These are phyloP conservation scores for Penaeus chinensis DNA, from an alignment of 1,140 invertebrate species.

Conservation along the genomic window DNA sequence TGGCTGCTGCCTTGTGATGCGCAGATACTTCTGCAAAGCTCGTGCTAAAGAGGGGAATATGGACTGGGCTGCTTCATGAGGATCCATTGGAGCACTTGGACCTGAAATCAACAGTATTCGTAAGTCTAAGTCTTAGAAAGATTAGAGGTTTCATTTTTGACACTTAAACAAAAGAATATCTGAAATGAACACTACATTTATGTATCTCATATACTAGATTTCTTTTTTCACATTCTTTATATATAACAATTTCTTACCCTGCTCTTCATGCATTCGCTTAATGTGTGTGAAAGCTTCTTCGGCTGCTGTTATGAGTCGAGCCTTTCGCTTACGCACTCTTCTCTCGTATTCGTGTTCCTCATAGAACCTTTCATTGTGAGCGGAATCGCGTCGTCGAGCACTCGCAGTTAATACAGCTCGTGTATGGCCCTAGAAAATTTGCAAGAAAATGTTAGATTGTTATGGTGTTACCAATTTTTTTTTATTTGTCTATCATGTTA, in stretches of 20 bases:
- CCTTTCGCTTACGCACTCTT: slow-evolving; percentile 88
- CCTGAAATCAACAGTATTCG: slow-evolving; percentile 29
- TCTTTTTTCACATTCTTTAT: not conserved
- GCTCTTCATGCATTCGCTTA: slow-evolving; percentile 74
- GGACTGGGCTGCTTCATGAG: slow-evolving; percentile 94
- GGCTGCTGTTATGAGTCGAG: slow-evolving; percentile 88
- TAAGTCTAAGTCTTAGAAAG: too few species aligned
- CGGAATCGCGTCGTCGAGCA: slow-evolving; percentile 79
- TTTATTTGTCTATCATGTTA: not conserved
- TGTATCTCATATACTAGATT: too few species aligned
- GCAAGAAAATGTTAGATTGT: not conserved
- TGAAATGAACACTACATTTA: not conserved
- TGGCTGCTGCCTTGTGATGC: slow-evolving; percentile 94
- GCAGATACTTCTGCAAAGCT: slow-evolving; percentile 94
- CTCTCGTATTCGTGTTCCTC: slow-evolving; percentile 97
- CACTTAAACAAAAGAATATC: slow-evolving; percentile 13
- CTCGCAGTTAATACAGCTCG: slow-evolving; percentile 61
- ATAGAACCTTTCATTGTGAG: slow-evolving; percentile 97
- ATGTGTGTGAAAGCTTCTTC: slow-evolving; percentile 98
- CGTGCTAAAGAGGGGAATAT: slow-evolving; percentile 96
- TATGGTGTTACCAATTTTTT: not conserved
- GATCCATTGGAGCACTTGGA: slow-evolving; percentile 79
- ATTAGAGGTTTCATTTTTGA: not conserved
- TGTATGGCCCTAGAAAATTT: slow-evolving; percentile 52
- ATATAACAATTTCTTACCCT: slow-evolving; percentile 65